Percentiles rank a stretch among this genome's conserved stretches.
Evolutionary conservation across 2,113 vertebrate genomes (phyloP).

Genomic region (Clarias gariepinus): DNA sequence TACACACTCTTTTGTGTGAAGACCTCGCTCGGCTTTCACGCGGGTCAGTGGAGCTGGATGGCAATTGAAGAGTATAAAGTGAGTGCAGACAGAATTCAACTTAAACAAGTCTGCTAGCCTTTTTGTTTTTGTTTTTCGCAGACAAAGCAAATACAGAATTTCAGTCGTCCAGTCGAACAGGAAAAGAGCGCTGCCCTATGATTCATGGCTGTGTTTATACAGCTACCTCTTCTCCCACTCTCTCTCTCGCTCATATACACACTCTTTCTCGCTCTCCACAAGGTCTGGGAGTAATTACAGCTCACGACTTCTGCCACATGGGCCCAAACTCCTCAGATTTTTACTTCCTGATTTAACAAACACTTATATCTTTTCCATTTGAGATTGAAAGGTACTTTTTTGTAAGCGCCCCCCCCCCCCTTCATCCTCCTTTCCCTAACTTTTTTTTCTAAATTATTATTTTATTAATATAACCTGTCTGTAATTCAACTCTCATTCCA

Average conservation of each 20-base stretch:
- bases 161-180: constrained; percentile 28
- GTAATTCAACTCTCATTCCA: constrained; percentile 45
- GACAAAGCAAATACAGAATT: constrained; percentile 46
- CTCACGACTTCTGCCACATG: constrained; percentile 68
- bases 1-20: constrained; percentile 23
- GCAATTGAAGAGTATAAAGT: constrained; percentile 29
- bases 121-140: constrained; percentile 5
- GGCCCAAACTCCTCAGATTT: constrained; percentile 58
- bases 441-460: background rate
- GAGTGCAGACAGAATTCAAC: constrained; percentile 16
- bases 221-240: constrained; percentile 51
- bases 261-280: constrained; percentile 24
- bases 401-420: background rate
- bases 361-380: constrained; percentile 64
- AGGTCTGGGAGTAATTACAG: constrained; percentile 74
- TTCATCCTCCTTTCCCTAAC: constrained; percentile 36
- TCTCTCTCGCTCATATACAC: constrained; percentile 33
- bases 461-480: constrained; percentile 9
- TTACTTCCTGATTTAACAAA: constrained; percentile 63
- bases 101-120: background rate
- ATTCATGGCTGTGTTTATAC: constrained; percentile 59
- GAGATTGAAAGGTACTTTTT: constrained; percentile 52
- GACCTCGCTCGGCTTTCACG: background rate
- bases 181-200: constrained; percentile 51
- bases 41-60: constrained; percentile 10